Evolutionary conservation across 1,140 invertebrate genomes (phyloP).

Genomic region (Drosophila bipectinata): DNA sequence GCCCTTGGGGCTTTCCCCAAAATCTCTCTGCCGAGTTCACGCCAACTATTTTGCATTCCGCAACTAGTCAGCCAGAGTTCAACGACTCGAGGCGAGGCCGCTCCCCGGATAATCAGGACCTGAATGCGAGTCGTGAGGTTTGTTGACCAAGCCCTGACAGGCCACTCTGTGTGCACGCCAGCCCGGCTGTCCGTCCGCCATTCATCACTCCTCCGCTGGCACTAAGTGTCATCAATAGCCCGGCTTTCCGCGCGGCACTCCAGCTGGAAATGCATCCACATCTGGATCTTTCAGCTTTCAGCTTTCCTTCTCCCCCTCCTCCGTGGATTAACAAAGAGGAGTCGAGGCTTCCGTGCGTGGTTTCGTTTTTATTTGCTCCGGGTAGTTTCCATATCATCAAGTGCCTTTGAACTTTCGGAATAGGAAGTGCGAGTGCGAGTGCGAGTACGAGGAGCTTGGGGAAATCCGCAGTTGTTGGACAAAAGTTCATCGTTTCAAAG

Average conservation of each 20-base stretch:
- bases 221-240: slow-evolving; percentile 21
- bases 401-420: slow-evolving; percentile 8
- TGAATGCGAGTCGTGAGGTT: slow-evolving; percentile 44
- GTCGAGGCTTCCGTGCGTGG: background rate
- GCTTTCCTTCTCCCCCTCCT: background rate
- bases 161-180: slow-evolving; percentile 9
- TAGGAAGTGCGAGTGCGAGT: background rate
- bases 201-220: slow-evolving; percentile 42
- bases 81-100: slow-evolving; percentile 30
- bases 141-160: slow-evolving; percentile 36
- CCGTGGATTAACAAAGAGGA: background rate
- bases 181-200: slow-evolving; percentile 17
- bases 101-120: slow-evolving; percentile 25
- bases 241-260: background rate
- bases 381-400: slow-evolving; percentile 1
- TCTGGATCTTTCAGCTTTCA: background rate
- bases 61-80: slow-evolving; percentile 21
- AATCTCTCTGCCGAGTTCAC: background rate
- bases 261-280: background rate
- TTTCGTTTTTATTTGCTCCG: slow-evolving; percentile 4
- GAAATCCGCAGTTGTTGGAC: background rate
- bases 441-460: background rate
- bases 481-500: slow-evolving; percentile 8
- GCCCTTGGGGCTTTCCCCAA: background rate
- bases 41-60: slow-evolving; percentile 13